These are phyloP conservation scores for Etia nguti DNA, from an alignment of 2,113 vertebrate genomes.

Conservation along the genomic window DNA sequence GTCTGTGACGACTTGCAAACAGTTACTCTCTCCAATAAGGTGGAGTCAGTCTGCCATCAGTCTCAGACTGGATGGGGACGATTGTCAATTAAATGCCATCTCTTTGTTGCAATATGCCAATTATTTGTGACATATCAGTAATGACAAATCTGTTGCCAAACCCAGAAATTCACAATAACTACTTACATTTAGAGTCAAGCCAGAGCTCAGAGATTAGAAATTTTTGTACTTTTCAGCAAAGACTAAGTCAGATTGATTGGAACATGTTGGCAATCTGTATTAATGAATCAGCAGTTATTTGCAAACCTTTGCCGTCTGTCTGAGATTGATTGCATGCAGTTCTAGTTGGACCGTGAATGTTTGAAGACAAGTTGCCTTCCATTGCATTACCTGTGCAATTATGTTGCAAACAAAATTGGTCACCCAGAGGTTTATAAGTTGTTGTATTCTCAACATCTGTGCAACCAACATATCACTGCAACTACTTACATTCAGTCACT, in stretches of 20 bases:
- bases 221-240: not conserved
- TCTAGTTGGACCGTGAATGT: not conserved
- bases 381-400: not conserved
- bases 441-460: not conserved
- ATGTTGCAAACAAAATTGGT: not conserved
- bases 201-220: not conserved
- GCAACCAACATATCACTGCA: not conserved
- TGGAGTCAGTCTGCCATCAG: not conserved
- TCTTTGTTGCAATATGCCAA: not conserved
- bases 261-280: not conserved
- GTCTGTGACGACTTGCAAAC: not conserved
- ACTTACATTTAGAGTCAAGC: not conserved
- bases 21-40: not conserved
- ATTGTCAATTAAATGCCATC: not conserved
- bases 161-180: not conserved
- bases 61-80: too few species aligned
- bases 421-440: not conserved
- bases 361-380: not conserved
- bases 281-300: not conserved
- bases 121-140: not conserved
- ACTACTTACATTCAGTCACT: not conserved
- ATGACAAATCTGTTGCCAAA: not conserved
- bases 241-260: not conserved
- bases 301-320: not conserved
- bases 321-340: not conserved